phyloP scores from a whole-genome alignment of 2,797 vertebrate genomes.

The Pelochelys cantorii region DNA sequence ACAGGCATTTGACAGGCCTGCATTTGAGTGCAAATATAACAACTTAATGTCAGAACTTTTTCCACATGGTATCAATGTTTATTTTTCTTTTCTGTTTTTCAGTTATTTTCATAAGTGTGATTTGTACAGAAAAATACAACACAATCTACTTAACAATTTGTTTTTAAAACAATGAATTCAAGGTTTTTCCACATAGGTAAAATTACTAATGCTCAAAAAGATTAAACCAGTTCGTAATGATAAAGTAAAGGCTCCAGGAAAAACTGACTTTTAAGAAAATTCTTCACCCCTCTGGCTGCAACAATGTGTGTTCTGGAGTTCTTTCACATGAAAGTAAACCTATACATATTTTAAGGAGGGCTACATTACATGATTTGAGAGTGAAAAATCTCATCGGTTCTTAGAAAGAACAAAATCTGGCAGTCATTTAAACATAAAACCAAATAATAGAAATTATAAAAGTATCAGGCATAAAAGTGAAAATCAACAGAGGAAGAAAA shows the following conservation, averaged over 20 bases:
- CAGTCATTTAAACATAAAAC: conserved; percentile 45
- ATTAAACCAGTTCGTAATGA: conserved; percentile 37
- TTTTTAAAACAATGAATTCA: conserved; percentile 68
- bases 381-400: not conserved
- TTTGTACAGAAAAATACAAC: conserved; percentile 72
- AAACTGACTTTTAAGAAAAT: conserved; percentile 42
- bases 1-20: not conserved
- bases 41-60: not conserved
- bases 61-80: conserved; percentile 4
- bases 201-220: conserved; percentile 30
- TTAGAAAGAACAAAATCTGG: conserved; percentile 56
- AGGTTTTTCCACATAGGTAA: conserved; percentile 38
- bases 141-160: conserved; percentile 40
- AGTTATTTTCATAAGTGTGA: conserved; percentile 47
- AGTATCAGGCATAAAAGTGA: conserved; percentile 48
- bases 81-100: conserved; percentile 44
- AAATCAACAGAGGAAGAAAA: conserved; percentile 21
- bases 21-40: not conserved
- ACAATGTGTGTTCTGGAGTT: conserved; percentile 69
- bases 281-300: conserved; percentile 49
- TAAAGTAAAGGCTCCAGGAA: conserved; percentile 58
- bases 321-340: conserved; percentile 73
- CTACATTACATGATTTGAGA: conserved; percentile 34
- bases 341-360: conserved; percentile 62
- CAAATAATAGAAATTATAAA: conserved; percentile 56